Base-by-base conservation (phyloP, 2,888 invertebrate genomes). In the Cephus nigrinus region DNA sequence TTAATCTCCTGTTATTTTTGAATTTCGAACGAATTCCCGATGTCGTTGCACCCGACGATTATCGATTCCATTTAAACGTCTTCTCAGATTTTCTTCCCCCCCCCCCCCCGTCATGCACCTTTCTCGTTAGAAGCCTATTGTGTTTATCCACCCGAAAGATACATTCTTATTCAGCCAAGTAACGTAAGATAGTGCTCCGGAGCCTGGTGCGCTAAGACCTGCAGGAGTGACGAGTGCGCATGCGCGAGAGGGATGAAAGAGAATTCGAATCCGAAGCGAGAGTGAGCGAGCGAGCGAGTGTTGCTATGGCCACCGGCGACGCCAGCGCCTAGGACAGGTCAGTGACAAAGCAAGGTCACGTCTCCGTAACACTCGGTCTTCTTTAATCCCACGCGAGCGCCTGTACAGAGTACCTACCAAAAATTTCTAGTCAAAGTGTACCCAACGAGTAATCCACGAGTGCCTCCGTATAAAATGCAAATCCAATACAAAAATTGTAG, bases 311-410 rank as follows among this genome's bases (percentile, higher is more conserved):
- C 79, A 83, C 80, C 81, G 78, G 81, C 79, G 82, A 69, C 80
- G 84, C 80, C 84, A 86, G 86, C 86, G 84, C 84, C 89, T 90
- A 89, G 90, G 89, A 90, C 90, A 90, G 91, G 91, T 91, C 90
- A 91, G 90, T 91, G 90, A 91, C 90, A 90, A 90, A 89, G 89
- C 90, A 91, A 91, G 90, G 91, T 90, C 90, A 87, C 84, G 84
- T 83, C 85, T 84, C 78, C 23, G 55, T 55, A 55, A 55, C 5
- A 23, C 23, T 55, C 40, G 15, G 23, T 55, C 55, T 55, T 55
- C 55, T 55, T 55, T 23, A 23, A 55, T 55, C 55, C 23, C 55
- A 55, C 55, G 15, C 55, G 55, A 55, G 55, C 23, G 55, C 23
- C 23, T 2, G 2, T 55, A 55, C 55, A 0, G 4, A 23, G 23